phyloP scores from a whole-genome alignment of 2,113 vertebrate species.

The Laterallus jamaicensis region DNA sequence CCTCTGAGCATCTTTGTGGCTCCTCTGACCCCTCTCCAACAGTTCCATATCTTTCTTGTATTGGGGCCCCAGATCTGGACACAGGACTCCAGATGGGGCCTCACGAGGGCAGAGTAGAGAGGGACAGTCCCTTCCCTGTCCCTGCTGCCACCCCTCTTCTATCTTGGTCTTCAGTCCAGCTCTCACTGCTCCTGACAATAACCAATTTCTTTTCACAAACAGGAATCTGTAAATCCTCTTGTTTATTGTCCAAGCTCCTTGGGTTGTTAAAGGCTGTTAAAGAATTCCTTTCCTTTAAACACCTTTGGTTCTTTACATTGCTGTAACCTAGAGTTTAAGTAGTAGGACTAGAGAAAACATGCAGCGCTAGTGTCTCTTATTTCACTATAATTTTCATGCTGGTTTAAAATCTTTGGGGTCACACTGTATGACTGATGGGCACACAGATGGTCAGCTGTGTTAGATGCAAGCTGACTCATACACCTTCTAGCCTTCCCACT shows the following conservation, averaged over 20 bases:
- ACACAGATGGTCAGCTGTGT: neutral
- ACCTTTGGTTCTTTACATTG: neutral
- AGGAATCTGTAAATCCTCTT: neutral
- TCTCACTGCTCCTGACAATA: neutral
- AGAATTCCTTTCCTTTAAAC: neutral
- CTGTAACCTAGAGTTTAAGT: neutral
- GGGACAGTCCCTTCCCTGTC: no score
- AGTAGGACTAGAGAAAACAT: rapidly evolving
- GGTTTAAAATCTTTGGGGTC: neutral
- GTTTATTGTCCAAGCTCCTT: neutral
- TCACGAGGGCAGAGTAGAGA: no score
- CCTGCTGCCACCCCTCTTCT: no score
- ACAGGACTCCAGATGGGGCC: no score
- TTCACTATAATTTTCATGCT: neutral
- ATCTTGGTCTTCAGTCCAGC: neutral
- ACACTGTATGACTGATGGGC: no score
- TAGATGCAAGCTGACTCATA: neutral
- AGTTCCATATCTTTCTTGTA: no score
- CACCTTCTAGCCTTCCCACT: rapidly evolving
- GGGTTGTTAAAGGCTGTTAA: neutral
- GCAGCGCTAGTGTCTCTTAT: neutral
- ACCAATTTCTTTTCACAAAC: neutral
- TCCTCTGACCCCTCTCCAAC: no score
- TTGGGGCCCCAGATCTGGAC: no score
- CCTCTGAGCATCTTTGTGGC: no score